Conservation (phyloP, 2,113 vertebrate genomes). For the Muntiacus reevesi region DNA sequence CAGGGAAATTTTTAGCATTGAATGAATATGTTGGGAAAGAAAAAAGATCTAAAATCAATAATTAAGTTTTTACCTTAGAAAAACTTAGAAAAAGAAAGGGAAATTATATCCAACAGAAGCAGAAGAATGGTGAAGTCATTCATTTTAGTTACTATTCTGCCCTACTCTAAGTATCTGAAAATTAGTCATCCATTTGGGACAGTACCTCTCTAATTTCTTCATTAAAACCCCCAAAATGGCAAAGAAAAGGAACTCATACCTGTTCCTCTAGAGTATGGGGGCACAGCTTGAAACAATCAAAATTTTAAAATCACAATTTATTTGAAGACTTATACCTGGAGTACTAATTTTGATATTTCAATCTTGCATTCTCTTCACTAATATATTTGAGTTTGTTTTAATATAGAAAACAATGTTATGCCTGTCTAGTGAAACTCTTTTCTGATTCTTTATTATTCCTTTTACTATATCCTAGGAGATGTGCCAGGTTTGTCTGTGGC, state of each 20-base stretch:
- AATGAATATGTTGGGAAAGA: not conserved
- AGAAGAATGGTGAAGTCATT: not conserved
- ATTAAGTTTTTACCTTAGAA: not conserved
- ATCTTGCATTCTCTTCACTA: not conserved
- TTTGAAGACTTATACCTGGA: not conserved
- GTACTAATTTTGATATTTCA: conserved; percentile 4
- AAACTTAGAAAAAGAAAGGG: not conserved
- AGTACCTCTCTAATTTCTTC: not conserved
- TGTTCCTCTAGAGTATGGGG: not conserved
- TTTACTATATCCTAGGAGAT: not conserved
- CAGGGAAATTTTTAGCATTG: not conserved
- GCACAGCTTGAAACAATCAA: not conserved
- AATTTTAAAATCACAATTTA: not conserved
- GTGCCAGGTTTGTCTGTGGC: not conserved
- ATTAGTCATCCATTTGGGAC: not conserved
- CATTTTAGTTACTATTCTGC: not conserved
- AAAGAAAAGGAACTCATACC: not conserved
- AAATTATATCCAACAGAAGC: conserved; percentile 32
- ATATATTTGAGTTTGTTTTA: not conserved
- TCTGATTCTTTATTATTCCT: not conserved
- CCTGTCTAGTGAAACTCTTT: not conserved
- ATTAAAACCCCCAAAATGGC: not conserved
- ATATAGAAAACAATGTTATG: not conserved
- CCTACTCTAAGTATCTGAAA: not conserved
- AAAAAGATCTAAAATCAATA: not conserved